A percentile compares a stretch with the other conserved stretches of the same genome.
phyloP scores from a whole-genome alignment of 1,140 invertebrate species.

The Achroia grisella region DNA sequence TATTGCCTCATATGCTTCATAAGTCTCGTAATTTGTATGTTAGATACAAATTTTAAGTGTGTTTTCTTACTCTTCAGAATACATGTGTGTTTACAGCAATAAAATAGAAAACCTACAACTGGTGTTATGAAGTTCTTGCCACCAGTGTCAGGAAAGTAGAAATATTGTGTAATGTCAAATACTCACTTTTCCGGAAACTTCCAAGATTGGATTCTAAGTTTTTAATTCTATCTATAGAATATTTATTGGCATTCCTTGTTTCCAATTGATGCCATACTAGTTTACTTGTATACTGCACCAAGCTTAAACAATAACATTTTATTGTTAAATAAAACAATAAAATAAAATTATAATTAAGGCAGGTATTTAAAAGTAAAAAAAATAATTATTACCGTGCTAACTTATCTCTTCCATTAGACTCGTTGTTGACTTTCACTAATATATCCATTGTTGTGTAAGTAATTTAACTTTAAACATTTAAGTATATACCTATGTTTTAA shows the following conservation, averaged over 20 bases:
- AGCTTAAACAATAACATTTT: slow-evolving; percentile 25
- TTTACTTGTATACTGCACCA: slow-evolving; percentile 56
- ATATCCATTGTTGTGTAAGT: slow-evolving; percentile 41
- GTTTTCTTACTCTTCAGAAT: too few species aligned
- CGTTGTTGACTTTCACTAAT: slow-evolving; percentile 58
- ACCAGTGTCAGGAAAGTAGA: too few species aligned
- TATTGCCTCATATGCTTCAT: too few species aligned
- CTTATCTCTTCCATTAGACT: slow-evolving; percentile 62
- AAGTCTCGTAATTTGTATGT: too few species aligned
- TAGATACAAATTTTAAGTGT: too few species aligned
- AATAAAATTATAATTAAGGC: not conserved
- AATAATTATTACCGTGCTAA: slow-evolving; percentile 42
- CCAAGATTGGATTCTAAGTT: slow-evolving; percentile 55
- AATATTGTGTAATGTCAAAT: too few species aligned
- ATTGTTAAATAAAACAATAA: not conserved
- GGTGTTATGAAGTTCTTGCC: too few species aligned
- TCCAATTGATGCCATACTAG: slow-evolving; percentile 63
- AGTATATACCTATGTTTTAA: too few species aligned
- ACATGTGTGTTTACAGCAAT: too few species aligned
- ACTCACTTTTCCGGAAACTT: slow-evolving; percentile 61
- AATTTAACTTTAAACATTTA: too few species aligned
- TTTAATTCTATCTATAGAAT: slow-evolving; percentile 60
- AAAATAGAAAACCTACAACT: too few species aligned
- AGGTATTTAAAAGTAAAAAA: not conserved
- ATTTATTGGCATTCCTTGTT: slow-evolving; percentile 62